Evolutionary conservation across 1,140 invertebrate species (phyloP), one percentile per base, ranked within the genome.

Genomic region (Oedothorax gibbosus): DNA sequence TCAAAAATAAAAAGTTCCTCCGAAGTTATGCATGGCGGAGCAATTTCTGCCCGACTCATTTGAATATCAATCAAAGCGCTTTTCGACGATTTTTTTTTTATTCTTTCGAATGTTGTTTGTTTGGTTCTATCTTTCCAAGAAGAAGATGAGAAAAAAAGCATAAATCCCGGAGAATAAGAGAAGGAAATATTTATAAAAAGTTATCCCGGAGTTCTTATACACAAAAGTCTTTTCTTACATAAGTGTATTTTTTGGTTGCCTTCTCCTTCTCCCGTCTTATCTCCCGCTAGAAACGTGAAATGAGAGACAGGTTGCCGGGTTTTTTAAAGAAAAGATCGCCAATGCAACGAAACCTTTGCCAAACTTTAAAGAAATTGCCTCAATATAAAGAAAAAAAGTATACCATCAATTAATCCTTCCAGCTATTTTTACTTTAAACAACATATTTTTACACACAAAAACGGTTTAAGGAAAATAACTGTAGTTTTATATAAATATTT

Each of bases 61-160:
- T 84, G 72, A 71, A 84, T 84, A 84, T 84, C 81, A 84, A 84
- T 84, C 81, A 84, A 75, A 84, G 71, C 54, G 81, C 72, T 84
- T 79, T 75, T 84, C 81, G 50, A 75, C 81, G 66, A 73, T 82
- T 82, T 82, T 73, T 82, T 65, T n/a, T 14, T 49, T 76, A 50
- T 49, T 15, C 57, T 53, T 18, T 60, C 51, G 69, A 75, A 66
- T 84, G 80, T 83, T 83, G 60, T 84, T 76, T 53, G 65, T 76
- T 73, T 75, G 68, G 14, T 15, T 35, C 72, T 64, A 56, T 84
- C 51, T 73, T 64, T 82, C 54, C 50, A 66, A 77, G 10, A 12
- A 66, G 65, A 66, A 66, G 65, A 66, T 4, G 21, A 18, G 65
- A 15, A 62, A 21, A 20, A 54, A 53, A 53, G 54, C 20, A 81